phyloP scores from a whole-genome alignment of 2,113 vertebrate genomes.

The Corvus hawaiiensis region DNA sequence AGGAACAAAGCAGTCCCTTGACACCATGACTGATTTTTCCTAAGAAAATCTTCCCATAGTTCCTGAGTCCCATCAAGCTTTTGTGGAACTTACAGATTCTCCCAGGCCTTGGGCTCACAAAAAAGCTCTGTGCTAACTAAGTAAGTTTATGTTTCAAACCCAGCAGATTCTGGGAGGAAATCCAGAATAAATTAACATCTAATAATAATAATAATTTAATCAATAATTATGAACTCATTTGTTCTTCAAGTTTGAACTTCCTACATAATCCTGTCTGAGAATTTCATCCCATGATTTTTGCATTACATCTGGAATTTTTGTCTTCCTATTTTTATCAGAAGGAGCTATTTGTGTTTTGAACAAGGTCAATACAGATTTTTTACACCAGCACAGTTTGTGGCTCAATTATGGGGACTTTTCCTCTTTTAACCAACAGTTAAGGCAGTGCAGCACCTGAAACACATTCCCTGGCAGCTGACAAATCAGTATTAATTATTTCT shows the following conservation, averaged over 20 bases:
- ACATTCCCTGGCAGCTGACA: neutral
- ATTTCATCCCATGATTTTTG: neutral
- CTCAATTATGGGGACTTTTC: neutral
- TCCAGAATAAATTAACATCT: neutral
- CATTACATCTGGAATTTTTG: neutral
- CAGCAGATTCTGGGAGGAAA: neutral
- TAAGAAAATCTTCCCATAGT: neutral
- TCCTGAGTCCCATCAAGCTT: neutral
- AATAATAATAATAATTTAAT: neutral
- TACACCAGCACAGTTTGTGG: neutral
- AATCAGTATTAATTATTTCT: neutral
- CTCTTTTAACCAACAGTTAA: neutral
- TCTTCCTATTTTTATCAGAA: neutral
- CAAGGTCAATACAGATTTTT: neutral
- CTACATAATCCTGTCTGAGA: neutral
- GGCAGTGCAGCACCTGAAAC: neutral
- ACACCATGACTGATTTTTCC: neutral
- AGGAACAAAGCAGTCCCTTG: neutral
- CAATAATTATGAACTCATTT: neutral
- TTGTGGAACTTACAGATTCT: neutral
- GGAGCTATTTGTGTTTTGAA: neutral
- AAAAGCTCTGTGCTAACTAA: neutral
- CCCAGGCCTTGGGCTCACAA: neutral
- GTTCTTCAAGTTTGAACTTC: neutral
- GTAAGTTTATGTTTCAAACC: neutral